Conservation (phyloP, 2,888 invertebrate species). For the Nebria brevicollis region DNA sequence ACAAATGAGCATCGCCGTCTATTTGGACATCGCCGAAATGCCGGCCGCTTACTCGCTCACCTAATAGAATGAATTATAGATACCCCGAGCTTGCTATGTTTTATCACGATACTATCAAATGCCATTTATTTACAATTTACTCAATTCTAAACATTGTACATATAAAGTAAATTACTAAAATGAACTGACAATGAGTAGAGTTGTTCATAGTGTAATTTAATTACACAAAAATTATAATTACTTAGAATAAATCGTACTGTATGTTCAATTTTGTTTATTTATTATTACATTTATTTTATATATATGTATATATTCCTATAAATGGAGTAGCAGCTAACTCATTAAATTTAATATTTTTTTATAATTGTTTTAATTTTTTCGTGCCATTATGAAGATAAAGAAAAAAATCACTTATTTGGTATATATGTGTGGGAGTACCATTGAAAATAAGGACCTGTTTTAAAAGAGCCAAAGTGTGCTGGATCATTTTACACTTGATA, state of each 20-base stretch:
- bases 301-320: too few species aligned
- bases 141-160: neutral
- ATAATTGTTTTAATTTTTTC: neutral
- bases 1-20: constrained; percentile 15
- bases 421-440: neutral
- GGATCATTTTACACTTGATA: neutral
- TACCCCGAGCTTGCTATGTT: neutral
- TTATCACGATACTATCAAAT: too few species aligned
- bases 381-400: neutral
- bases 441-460: neutral
- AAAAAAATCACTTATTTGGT: neutral
- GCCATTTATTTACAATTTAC: neutral
- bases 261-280: too few species aligned
- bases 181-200: too few species aligned
- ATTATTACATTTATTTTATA: too few species aligned
- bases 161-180: too few species aligned
- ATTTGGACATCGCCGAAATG: constrained; percentile 3
- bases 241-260: too few species aligned
- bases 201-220: too few species aligned
- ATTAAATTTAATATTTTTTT: too few species aligned
- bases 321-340: too few species aligned
- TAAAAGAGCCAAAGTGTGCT: neutral
- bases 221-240: too few species aligned
- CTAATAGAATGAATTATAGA: constrained; percentile 18
- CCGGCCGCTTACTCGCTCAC: neutral